Percentiles rank a stretch among this genome's conserved stretches.
phyloP scores from a whole-genome alignment of 1,140 invertebrate species.

The Platyura marginata region DNA sequence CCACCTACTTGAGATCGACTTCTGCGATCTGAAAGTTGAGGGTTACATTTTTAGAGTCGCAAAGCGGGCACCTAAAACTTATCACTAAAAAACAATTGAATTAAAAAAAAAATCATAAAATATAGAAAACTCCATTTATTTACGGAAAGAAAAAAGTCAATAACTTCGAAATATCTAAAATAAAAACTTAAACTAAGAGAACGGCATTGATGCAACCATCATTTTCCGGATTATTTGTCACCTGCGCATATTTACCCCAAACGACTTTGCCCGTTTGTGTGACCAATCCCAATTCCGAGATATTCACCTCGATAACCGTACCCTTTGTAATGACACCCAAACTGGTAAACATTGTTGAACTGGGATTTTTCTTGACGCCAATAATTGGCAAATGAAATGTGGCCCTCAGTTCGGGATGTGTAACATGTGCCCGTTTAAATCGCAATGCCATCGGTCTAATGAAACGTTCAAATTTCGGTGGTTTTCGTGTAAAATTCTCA shows the following conservation, averaged over 20 bases:
- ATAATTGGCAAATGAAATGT: constrained; percentile 98
- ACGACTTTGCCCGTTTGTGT: constrained; percentile 98
- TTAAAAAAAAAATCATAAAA: too few species aligned
- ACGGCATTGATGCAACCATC: constrained; percentile 99
- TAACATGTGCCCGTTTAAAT: constrained; percentile 95
- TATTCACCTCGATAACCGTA: constrained; percentile 94
- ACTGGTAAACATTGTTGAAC: constrained; percentile 89
- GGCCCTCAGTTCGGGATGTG: constrained; percentile 97
- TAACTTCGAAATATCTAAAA: not conserved
- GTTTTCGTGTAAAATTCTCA: constrained; percentile 96
- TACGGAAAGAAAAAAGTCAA: not conserved
- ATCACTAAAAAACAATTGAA: not conserved
- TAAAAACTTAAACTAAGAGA: constrained; percentile 63
- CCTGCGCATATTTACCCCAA: constrained; percentile 99
- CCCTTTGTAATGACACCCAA: constrained; percentile 98
- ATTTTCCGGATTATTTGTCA: constrained; percentile 99
- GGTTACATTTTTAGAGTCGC: too few species aligned
- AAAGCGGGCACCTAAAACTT: not conserved
- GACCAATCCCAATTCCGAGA: constrained; percentile 95
- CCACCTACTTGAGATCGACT: too few species aligned
- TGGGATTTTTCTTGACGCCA: constrained; percentile 99
- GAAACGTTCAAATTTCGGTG: constrained; percentile 98
- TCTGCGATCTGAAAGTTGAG: too few species aligned
- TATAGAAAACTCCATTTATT: not conserved
- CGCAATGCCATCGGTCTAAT: constrained; percentile 94